phyloP scores from a whole-genome alignment of 2,888 invertebrate species.

The Shargacucullia verbasci region DNA sequence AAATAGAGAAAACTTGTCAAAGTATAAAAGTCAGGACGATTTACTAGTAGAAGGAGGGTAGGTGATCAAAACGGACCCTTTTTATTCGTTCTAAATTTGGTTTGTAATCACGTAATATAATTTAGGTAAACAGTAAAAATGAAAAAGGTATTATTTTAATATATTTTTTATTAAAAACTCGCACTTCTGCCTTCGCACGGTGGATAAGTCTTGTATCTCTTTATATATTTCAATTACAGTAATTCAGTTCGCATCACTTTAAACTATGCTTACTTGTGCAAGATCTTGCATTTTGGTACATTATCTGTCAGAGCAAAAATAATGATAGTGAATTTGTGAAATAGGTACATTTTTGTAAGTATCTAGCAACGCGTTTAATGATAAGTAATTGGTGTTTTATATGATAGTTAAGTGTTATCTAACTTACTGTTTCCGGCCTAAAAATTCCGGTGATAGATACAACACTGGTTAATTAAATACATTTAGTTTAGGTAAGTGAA shows the following conservation, averaged over 20 bases:
- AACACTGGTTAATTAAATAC: slow-evolving; percentile 6
- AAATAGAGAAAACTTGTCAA: too few relatives aligned
- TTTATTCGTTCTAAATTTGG: too few relatives aligned
- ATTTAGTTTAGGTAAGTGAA: slow-evolving; percentile 5
- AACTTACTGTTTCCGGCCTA: slow-evolving; percentile 42
- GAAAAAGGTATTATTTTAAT: slow-evolving; percentile 25
- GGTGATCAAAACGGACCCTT: too few relatives aligned
- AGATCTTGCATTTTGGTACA: slow-evolving; percentile 41
- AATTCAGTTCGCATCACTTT: slow-evolving; percentile 51
- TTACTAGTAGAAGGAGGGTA: too few relatives aligned
- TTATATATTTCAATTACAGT: slow-evolving; percentile 65
- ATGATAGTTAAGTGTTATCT: slow-evolving; percentile 23
- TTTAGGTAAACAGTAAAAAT: slow-evolving; percentile 10
- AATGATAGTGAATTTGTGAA: slow-evolving; percentile 29
- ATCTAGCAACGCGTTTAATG: slow-evolving; percentile 14
- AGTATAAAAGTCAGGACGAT: too few relatives aligned
- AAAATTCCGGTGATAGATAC: slow-evolving; percentile 20
- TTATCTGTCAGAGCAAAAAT: slow-evolving; percentile 32
- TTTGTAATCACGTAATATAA: too few relatives aligned
- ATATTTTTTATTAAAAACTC: slow-evolving; percentile 79
- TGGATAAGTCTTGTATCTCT: slow-evolving; percentile 87
- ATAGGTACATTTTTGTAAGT: slow-evolving; percentile 6
- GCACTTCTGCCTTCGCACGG: slow-evolving; percentile 72
- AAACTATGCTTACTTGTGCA: slow-evolving; percentile 52
- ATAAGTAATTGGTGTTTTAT: slow-evolving; percentile 19